Evolutionary conservation across 2,113 vertebrate species (phyloP).

Genomic region (Elephas maximus): DNA sequence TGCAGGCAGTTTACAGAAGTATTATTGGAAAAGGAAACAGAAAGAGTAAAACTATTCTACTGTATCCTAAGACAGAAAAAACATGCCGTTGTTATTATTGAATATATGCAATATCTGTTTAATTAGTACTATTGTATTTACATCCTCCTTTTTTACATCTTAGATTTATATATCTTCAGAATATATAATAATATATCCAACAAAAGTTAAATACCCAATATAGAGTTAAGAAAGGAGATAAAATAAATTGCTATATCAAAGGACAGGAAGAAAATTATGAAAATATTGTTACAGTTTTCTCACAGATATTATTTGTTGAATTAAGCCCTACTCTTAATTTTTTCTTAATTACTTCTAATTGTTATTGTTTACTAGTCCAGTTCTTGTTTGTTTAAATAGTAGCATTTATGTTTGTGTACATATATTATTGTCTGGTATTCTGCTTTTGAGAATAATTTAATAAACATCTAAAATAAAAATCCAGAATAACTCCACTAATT

Average conservation of each 20-base stretch:
- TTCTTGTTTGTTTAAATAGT: conserved; percentile 31
- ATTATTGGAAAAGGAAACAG: not conserved
- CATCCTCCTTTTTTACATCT: not conserved
- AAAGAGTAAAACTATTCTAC: not conserved
- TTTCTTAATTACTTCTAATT: conserved; percentile 10
- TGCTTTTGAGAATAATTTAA: conserved; percentile 58
- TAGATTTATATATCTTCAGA: not conserved
- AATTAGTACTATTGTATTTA: not conserved
- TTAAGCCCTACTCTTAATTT: conserved; percentile 1
- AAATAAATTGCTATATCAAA: conserved; percentile 18
- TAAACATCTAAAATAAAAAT: conserved; percentile 48
- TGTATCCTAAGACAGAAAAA: conserved; percentile 8
- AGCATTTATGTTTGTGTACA: not conserved
- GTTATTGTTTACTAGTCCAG: not conserved
- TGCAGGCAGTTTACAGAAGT: not conserved
- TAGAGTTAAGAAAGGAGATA: not conserved
- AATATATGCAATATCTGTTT: conserved; percentile 24
- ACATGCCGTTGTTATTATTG: not conserved
- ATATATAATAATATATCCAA: not conserved
- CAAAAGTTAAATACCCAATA: not conserved
- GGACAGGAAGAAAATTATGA: not conserved
- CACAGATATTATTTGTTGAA: not conserved
- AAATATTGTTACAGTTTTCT: conserved; percentile 17
- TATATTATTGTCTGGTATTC: conserved; percentile 26
- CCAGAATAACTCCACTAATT: conserved; percentile 31